Evolutionary conservation across 2,113 vertebrate species (phyloP).

Genomic region (Python bivittatus): DNA sequence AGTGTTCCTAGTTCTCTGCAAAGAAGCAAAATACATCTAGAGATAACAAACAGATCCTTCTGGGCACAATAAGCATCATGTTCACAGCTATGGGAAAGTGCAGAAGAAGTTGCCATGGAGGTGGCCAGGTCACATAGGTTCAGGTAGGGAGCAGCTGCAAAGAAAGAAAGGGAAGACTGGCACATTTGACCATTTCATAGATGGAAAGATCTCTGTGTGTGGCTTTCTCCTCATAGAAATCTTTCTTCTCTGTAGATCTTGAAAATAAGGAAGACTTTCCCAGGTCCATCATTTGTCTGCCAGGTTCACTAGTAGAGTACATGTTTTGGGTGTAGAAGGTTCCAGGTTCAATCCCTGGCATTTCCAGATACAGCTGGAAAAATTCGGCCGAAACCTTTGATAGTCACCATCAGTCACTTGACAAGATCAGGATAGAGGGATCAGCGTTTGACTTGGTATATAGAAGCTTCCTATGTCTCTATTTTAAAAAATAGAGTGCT

Average conservation of each 20-base stretch:
- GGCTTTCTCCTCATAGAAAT: background rate
- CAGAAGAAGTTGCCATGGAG: slow-evolving; percentile 30
- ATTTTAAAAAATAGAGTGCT: no score
- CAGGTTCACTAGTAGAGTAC: background rate
- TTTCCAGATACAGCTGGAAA: background rate
- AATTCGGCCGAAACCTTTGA: background rate
- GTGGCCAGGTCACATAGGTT: accelerated
- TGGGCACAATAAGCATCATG: background rate
- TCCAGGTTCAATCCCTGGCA: background rate
- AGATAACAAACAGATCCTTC: slow-evolving; percentile 4
- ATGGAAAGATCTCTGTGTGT: background rate
- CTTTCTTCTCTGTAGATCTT: background rate
- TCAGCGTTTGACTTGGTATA: background rate
- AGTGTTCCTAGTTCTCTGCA: background rate
- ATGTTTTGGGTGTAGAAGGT: background rate
- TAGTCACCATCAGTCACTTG: background rate
- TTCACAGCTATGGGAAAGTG: background rate
- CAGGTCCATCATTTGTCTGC: background rate
- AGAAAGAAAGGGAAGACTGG: background rate
- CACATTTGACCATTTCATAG: background rate
- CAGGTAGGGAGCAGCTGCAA: background rate
- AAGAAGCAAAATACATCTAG: slow-evolving; percentile 12
- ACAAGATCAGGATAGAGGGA: background rate
- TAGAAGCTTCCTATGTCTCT: background rate
- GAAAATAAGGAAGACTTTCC: background rate